A percentile compares a stretch with the other conserved stretches of the same genome.
These are phyloP conservation scores for Chaetorhynchus papuensis DNA, from an alignment of 2,113 vertebrate species.

Conservation along the genomic window DNA sequence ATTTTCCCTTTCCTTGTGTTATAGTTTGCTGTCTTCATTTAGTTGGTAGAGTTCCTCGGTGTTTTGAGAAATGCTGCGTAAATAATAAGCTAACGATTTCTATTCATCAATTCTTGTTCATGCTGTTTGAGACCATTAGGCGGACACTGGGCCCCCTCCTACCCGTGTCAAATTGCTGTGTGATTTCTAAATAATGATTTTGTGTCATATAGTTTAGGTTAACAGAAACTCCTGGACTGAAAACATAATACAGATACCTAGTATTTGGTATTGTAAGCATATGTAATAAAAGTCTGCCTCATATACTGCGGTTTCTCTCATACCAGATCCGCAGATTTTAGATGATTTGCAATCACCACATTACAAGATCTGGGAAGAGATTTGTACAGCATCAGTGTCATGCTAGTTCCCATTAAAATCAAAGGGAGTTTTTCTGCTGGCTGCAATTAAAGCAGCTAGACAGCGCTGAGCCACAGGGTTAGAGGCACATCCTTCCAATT, in stretches of 20 bases:
- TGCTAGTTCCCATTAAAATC: background rate
- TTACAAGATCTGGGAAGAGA: background rate
- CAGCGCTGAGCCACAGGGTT: background rate
- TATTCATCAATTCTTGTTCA: background rate
- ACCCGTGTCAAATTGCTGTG: background rate
- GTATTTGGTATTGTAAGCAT: background rate
- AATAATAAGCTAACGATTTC: slow-evolving; percentile 8
- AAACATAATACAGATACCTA: background rate
- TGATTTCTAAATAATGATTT: slow-evolving; percentile 51
- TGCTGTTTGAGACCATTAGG: slow-evolving; percentile 40
- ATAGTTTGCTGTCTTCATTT: background rate
- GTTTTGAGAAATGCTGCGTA: slow-evolving; percentile 29
- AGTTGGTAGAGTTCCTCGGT: background rate
- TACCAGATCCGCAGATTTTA: background rate
- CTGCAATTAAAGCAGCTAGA: background rate
- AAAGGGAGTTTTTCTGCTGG: background rate
- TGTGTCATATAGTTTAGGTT: background rate
- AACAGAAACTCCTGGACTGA: background rate
- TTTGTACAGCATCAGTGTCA: background rate
- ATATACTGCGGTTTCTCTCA: background rate
- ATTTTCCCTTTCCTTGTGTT: background rate
- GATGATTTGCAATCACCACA: background rate
- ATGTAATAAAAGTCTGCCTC: background rate
- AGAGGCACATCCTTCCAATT: background rate
- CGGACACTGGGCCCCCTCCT: background rate